phyloP scores from a whole-genome alignment of 2,797 vertebrate genomes.

The Iguana delicatissima region DNA sequence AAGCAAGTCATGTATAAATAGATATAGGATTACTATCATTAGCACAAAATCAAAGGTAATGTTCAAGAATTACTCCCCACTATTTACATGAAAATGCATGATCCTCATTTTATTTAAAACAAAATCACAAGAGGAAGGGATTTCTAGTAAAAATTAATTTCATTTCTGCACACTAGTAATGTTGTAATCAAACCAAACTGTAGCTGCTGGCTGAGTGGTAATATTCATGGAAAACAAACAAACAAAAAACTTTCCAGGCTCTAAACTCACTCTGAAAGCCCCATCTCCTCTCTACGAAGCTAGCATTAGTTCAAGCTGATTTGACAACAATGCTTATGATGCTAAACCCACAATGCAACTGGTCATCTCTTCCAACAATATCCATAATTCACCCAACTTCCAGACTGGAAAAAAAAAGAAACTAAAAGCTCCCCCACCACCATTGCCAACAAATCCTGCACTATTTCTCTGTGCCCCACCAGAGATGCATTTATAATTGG shows the following conservation, averaged over 20 bases:
- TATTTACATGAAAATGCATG: not conserved
- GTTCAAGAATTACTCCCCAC: not conserved
- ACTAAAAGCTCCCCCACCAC: not conserved
- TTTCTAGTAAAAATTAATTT: not conserved
- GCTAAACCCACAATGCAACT: not conserved
- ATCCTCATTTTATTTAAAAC: not conserved
- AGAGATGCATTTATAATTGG: not conserved
- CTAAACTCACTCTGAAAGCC: not conserved
- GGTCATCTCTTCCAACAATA: not conserved
- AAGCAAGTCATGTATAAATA: not conserved
- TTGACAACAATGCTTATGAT: not conserved
- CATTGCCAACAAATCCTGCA: not conserved
- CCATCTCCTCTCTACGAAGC: not conserved
- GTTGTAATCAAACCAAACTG: not conserved
- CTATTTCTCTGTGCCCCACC: not conserved
- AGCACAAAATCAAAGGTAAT: not conserved
- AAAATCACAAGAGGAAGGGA: not conserved
- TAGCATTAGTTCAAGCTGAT: not conserved
- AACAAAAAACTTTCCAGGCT: not conserved
- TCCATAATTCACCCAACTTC: not conserved
- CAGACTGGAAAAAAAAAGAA: not conserved
- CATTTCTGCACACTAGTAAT: accelerated
- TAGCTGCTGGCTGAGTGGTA: not conserved
- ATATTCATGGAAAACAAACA: not conserved
- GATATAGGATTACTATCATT: not conserved